Evolutionary conservation across 2,797 vertebrate species (phyloP), one percentile per base, ranked within the genome.

Genomic region (Emydoidea blandingii): DNA sequence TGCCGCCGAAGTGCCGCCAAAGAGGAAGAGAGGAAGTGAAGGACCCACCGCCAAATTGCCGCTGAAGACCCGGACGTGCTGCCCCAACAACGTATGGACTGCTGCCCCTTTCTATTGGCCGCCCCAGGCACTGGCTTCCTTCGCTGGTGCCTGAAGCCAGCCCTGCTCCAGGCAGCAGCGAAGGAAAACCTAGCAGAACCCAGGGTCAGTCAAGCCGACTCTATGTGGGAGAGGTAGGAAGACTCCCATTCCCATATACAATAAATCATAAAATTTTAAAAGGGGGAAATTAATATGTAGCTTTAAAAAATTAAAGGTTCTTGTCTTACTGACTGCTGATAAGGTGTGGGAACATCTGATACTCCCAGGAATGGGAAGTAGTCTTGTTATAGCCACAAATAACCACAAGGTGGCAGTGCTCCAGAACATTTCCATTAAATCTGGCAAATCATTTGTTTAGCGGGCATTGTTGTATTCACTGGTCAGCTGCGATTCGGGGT

Each of bases 381-480:
- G 23, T 49, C 44, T 89, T 96, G 95, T 72, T 90, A 1, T 90
- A 34, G 52, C 82, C 83, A 29, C 93, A 86, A 52, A 25, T 34
- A 52, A 49, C 94, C 98, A 95, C 97, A 81, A 94, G 96, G 88
- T 97, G 98, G 96, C 97, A 83, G 50, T 59, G 34, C 92, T 94
- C 80, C 86, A 72, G 31, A 89, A 92, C 72, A 76, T n/a, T 76
- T 68, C 81, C 1, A 8, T 50, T 82, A 87, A 72, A 47, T 50
- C 62, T 49, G 6, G 1, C 47, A 50, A 87, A 3, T 44, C 49
- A 68, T 68, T n/a, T 85, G 31, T 65, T 87, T n/a, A 72, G 62
- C 6, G 78, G 25, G 23, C 41, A 44, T 49, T 4, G 47, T 50
- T 83, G 49, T 72, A 41, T 41, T 72, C 78, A 27, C 8, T 18